phyloP scores from a whole-genome alignment of 2,888 invertebrate genomes.

The Odontothrips loti region DNA sequence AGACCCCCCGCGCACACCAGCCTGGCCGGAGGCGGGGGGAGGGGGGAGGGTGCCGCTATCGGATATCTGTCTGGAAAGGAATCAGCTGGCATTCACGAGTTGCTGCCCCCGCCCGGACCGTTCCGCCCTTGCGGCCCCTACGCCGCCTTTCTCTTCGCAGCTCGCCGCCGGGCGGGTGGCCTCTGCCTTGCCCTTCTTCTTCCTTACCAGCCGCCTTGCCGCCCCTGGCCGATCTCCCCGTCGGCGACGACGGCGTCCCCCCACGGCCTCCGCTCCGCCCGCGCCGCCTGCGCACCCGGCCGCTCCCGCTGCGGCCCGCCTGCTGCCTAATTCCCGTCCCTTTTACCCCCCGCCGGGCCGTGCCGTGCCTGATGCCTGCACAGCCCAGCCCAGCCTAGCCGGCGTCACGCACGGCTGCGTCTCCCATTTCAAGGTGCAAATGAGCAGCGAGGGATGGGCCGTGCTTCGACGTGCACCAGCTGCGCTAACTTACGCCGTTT shows the following conservation, averaged over 20 bases:
- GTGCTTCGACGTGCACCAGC: too few species aligned
- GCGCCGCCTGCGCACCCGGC: too few species aligned
- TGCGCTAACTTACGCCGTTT: too few species aligned
- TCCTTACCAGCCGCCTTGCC: not conserved
- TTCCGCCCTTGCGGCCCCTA: not conserved
- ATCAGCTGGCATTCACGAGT: conserved; percentile 20
- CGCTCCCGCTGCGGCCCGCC: too few species aligned
- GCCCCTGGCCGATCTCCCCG: too few species aligned
- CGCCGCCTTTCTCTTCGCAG: not conserved
- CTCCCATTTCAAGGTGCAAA: conserved; percentile 20
- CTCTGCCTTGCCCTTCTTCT: not conserved
- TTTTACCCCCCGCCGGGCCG: too few species aligned
- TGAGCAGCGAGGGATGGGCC: not conserved
- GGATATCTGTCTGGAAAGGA: conserved; percentile 23
- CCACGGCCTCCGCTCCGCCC: too few species aligned
- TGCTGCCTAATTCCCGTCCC: too few species aligned
- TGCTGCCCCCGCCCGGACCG: not conserved
- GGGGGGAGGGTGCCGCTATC: not conserved
- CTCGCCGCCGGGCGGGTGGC: too few species aligned
- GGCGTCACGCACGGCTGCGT: not conserved
- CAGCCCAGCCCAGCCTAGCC: not conserved
- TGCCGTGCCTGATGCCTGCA: too few species aligned
- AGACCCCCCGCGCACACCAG: not conserved
- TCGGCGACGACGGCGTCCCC: too few species aligned
- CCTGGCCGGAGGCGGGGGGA: not conserved